phyloP scores from a whole-genome alignment of 2,797 vertebrate species.

The Loriculus beryllinus region DNA sequence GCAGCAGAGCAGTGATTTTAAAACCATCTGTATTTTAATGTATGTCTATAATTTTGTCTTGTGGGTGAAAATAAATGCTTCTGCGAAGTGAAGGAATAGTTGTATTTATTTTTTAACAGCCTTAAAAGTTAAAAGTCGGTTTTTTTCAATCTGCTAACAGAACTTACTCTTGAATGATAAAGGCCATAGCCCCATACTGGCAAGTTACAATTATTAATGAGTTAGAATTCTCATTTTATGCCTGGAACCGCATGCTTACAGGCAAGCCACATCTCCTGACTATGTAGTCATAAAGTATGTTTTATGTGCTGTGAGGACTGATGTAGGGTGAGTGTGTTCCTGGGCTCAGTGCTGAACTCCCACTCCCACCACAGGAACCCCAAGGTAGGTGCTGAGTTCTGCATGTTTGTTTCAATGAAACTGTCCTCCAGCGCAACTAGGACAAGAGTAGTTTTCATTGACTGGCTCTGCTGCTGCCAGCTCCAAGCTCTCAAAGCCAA shows the following conservation, averaged over 20 bases:
- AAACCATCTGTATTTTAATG: background rate
- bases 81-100: background rate
- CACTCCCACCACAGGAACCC: background rate
- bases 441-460: fast-evolving
- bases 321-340: no score
- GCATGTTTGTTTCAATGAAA: background rate
- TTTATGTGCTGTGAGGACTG: background rate
- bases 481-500: no score
- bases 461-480: no score
- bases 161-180: background rate
- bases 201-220: background rate
- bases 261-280: no score
- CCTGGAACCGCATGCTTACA: no score
- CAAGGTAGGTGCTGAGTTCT: background rate
- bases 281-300: fast-evolving
- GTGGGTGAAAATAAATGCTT: constrained; percentile 22
- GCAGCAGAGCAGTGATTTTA: background rate
- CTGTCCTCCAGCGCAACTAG: fast-evolving
- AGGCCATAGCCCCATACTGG: background rate
- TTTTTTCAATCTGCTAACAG: background rate
- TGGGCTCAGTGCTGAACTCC: background rate
- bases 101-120: background rate
- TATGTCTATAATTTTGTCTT: background rate
- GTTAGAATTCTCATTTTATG: background rate
- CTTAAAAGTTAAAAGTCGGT: no score